A percentile compares a stretch with the other conserved stretches of the same genome.
Conservation (phyloP, 2,888 invertebrate genomes). For the Cataglyphis albicans region DNA sequence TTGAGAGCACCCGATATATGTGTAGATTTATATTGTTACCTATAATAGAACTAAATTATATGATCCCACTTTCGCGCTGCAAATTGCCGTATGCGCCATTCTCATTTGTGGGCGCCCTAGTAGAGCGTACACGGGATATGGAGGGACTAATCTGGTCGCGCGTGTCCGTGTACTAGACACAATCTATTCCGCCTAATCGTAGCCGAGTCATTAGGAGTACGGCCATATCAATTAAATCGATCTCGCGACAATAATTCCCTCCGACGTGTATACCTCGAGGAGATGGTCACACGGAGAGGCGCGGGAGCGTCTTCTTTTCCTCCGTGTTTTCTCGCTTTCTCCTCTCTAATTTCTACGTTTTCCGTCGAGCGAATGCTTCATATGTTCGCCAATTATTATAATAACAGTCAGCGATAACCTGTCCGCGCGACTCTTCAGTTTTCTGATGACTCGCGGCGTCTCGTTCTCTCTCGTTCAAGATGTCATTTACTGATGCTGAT, state of each 20-base stretch:
- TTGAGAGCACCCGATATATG: slow-evolving; percentile 55
- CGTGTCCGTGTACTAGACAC: slow-evolving; percentile 61
- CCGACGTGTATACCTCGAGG: background rate
- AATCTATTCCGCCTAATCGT: slow-evolving; percentile 70
- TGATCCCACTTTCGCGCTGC: slow-evolving; percentile 70
- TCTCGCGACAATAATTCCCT: slow-evolving; percentile 50
- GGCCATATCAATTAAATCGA: slow-evolving; percentile 69
- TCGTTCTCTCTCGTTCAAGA: background rate
- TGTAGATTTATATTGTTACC: slow-evolving; percentile 62
- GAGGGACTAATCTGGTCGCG: slow-evolving; percentile 65
- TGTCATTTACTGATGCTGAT: background rate
- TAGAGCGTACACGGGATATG: slow-evolving; percentile 56
- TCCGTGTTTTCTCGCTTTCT: background rate
- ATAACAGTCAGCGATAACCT: slow-evolving; percentile 36
- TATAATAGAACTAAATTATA: slow-evolving; percentile 68
- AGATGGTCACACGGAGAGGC: background rate
- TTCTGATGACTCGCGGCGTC: slow-evolving; percentile 5
- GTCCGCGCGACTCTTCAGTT: slow-evolving; percentile 15
- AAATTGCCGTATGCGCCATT: slow-evolving; percentile 68
- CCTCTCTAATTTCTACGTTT: background rate
- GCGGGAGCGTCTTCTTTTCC: background rate
- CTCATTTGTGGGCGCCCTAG: slow-evolving; percentile 57
- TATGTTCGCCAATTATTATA: slow-evolving; percentile 26
- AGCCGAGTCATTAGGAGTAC: slow-evolving; percentile 63
- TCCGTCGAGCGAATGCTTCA: background rate